Conservation (phyloP, 2,113 vertebrate species). For the Psophia crepitans region DNA sequence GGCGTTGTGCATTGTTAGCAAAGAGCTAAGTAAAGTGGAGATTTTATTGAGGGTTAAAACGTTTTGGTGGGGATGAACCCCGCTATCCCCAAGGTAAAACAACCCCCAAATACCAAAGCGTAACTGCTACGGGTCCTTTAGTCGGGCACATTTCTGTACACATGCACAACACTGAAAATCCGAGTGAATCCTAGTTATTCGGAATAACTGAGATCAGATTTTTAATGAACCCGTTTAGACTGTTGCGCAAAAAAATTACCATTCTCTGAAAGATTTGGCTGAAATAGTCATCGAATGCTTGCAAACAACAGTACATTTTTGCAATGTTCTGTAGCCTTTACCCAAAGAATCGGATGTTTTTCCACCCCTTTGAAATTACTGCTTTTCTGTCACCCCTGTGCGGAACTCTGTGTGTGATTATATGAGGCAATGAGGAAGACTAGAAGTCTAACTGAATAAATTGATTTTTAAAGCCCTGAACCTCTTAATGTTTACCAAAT, state of each 20-base stretch:
- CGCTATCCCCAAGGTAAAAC: neutral
- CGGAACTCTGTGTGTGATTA: neutral
- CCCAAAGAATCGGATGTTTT: neutral
- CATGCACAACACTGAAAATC: neutral
- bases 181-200: neutral
- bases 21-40: neutral
- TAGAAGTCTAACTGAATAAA: neutral
- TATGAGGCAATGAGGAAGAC: neutral
- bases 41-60: neutral
- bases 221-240: neutral
- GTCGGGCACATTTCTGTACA: neutral
- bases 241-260: neutral
- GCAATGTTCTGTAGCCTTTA: neutral
- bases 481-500: neutral
- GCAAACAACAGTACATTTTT: neutral
- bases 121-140: neutral
- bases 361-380: neutral
- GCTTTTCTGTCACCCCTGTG: neutral
- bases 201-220: neutral
- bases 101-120: neutral
- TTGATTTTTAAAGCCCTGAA: neutral
- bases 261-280: neutral
- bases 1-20: accelerated
- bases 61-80: neutral
- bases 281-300: neutral